A percentile compares a stretch with the other conserved stretches of the same genome.
These are phyloP conservation scores for Aplysia californica DNA, from an alignment of 1,140 invertebrate species.

Conservation along the genomic window DNA sequence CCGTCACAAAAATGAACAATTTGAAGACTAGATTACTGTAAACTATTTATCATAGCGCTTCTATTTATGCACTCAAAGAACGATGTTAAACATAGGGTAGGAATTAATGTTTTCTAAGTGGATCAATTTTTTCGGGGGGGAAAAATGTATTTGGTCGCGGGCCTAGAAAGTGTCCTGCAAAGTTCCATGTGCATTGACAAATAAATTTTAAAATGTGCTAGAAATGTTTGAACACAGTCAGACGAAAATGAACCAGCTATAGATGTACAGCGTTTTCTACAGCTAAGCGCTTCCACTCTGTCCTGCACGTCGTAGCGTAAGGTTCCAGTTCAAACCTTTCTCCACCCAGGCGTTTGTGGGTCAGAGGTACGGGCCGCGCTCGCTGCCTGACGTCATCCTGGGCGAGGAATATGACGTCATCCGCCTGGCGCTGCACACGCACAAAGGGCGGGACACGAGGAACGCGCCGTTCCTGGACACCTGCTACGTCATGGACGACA, in stretches of 20 bases:
- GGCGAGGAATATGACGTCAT: slow-evolving; percentile 50
- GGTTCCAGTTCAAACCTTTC: background rate
- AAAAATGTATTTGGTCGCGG: no score
- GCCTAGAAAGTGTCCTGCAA: no score
- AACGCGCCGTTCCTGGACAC: slow-evolving; percentile 65
- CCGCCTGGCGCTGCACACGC: slow-evolving; percentile 45
- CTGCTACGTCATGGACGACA: slow-evolving; percentile 78
- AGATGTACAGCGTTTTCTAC: background rate
- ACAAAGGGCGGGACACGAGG: slow-evolving; percentile 50
- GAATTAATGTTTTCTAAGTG: no score
- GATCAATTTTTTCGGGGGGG: no score
- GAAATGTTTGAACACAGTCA: background rate
- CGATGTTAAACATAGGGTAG: no score
- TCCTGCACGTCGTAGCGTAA: background rate
- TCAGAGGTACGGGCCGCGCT: slow-evolving; percentile 51
- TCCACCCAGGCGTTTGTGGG: slow-evolving; percentile 68
- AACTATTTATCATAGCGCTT: no score
- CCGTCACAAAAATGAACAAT: no score
- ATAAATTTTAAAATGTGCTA: background rate
- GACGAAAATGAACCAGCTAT: background rate
- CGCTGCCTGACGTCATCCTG: slow-evolving; percentile 46
- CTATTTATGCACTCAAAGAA: no score
- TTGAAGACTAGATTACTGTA: no score
- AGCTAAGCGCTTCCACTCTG: background rate
- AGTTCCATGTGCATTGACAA: no score